phyloP scores from a whole-genome alignment of 2,113 vertebrate species.

The Tauraco erythrolophus region DNA sequence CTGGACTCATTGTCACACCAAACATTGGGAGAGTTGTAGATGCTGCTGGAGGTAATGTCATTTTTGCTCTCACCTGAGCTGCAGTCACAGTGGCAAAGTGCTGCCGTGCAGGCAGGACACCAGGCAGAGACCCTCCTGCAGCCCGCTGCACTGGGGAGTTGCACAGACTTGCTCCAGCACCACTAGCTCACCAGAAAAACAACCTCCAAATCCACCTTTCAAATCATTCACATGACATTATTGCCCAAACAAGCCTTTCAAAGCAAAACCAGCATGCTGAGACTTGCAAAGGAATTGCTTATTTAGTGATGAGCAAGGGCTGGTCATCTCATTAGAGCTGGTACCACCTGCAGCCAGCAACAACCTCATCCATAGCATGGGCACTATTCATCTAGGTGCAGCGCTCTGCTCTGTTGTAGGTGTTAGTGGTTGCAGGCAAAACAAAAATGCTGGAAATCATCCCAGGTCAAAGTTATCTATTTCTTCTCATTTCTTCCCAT shows the following conservation, averaged over 20 bases:
- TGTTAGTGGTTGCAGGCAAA: neutral
- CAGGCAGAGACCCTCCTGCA: neutral
- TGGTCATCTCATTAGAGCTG: neutral
- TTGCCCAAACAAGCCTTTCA: neutral
- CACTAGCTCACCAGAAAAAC: neutral
- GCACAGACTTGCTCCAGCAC: neutral
- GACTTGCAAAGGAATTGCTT: neutral
- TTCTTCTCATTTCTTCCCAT: neutral
- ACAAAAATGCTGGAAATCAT: neutral
- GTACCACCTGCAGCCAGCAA: neutral
- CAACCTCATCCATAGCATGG: neutral
- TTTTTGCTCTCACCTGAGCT: neutral
- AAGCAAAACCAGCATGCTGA: neutral
- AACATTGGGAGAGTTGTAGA: neutral
- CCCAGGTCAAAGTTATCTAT: neutral
- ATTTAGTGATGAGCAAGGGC: neutral
- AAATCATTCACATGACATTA: neutral
- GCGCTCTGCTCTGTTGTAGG: neutral
- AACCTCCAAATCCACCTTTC: neutral
- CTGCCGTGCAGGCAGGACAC: neutral
- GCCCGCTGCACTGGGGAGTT: neutral
- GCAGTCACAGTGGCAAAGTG: neutral
- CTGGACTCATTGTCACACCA: neutral
- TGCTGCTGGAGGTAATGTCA: neutral
- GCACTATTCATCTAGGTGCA: neutral